Evolutionary conservation across 2,113 vertebrate genomes (phyloP).

Genomic region (Erythrocercus mccallii): DNA sequence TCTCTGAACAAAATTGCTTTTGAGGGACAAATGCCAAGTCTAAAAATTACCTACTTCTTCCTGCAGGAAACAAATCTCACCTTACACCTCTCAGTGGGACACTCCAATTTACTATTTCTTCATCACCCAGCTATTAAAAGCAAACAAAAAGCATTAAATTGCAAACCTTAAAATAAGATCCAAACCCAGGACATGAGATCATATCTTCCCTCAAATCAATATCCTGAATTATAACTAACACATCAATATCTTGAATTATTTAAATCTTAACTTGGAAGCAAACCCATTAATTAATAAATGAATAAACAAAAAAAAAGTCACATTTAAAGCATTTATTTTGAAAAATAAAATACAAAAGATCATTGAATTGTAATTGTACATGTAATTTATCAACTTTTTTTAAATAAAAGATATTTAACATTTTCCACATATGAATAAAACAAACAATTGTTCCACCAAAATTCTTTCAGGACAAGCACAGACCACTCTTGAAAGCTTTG

Average conservation of each 20-base stretch:
- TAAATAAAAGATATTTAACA: slow-evolving; percentile 75
- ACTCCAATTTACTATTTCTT: not conserved
- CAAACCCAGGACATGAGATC: not conserved
- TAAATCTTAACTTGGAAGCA: not conserved
- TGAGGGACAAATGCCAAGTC: not conserved
- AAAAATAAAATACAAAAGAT: slow-evolving; percentile 88
- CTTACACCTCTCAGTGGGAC: rapidly evolving
- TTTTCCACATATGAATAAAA: slow-evolving; percentile 63
- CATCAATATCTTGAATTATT: not conserved
- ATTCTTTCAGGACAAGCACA: slow-evolving; percentile 23
- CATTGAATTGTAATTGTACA: slow-evolving; percentile 75
- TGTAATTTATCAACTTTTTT: slow-evolving; percentile 61
- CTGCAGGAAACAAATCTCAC: not conserved
- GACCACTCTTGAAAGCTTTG: not conserved
- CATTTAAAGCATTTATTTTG: slow-evolving; percentile 84
- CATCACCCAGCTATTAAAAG: not conserved
- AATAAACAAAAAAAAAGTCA: not conserved
- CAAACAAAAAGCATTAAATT: not conserved
- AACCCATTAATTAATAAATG: not conserved
- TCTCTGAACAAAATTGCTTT: not conserved
- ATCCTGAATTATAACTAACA: not conserved
- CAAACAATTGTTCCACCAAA: slow-evolving; percentile 44
- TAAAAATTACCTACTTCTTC: not conserved
- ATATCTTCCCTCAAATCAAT: not conserved
- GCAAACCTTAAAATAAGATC: not conserved